These are phyloP conservation scores for Euphydryas editha DNA, from an alignment of 2,888 invertebrate species.

Conservation along the genomic window DNA sequence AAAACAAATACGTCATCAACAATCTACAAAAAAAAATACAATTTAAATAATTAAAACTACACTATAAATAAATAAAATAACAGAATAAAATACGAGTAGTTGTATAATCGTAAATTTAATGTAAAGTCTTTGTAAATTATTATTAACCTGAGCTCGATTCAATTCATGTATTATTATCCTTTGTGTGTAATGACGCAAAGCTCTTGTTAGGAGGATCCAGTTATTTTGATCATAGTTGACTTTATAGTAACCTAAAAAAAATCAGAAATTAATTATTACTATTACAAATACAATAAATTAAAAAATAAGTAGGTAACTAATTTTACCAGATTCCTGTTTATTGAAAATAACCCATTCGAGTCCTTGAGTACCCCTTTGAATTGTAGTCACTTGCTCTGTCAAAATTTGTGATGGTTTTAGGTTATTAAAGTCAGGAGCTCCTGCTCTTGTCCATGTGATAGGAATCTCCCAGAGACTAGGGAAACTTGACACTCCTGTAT, in stretches of 20 bases:
- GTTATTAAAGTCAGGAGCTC: slow-evolving; percentile 64
- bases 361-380: slow-evolving; percentile 59
- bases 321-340: slow-evolving; percentile 82
- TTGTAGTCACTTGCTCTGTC: slow-evolving; percentile 47
- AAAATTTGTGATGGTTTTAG: slow-evolving; percentile 68
- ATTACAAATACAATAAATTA: background rate
- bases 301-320: background rate
- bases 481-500: slow-evolving; percentile 52
- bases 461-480: slow-evolving; percentile 68
- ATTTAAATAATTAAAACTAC: background rate
- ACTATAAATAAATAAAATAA: background rate
- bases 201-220: slow-evolving; percentile 82
- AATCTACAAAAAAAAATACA: slow-evolving; percentile 55
- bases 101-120: background rate
- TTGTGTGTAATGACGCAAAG: slow-evolving; percentile 64
- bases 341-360: slow-evolving; percentile 85
- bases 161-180: slow-evolving; percentile 80
- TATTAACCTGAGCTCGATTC: slow-evolving; percentile 86
- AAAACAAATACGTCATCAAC: slow-evolving; percentile 87
- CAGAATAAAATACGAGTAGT: background rate
- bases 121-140: background rate
- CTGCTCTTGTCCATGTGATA: slow-evolving; percentile 72
- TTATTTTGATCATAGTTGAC: slow-evolving; percentile 84
- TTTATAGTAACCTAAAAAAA: slow-evolving; percentile 82
- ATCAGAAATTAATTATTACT: background rate